Evolutionary conservation across 2,113 vertebrate species (phyloP).

Genomic region (Tyrannus savana): DNA sequence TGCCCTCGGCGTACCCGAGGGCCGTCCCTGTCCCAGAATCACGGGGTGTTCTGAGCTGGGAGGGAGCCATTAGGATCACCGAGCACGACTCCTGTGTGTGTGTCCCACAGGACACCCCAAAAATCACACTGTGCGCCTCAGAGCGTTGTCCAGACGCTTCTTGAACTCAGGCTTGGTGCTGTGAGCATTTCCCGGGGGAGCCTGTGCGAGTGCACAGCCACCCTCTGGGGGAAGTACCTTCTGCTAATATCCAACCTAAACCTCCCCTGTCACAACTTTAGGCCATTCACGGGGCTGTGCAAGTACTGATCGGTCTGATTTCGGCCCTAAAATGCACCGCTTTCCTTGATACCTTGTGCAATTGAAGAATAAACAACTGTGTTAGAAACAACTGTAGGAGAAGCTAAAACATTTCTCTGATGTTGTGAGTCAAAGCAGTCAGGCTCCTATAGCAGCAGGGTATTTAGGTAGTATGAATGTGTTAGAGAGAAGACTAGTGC

Average conservation of each 20-base stretch:
- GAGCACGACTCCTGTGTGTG: too few relatives aligned
- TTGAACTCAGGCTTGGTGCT: background rate
- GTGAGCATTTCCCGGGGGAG: too few relatives aligned
- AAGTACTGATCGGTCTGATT: accelerated
- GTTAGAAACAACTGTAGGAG: too few relatives aligned
- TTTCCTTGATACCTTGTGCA: background rate
- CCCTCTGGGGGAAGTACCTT: background rate
- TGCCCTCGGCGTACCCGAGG: too few relatives aligned
- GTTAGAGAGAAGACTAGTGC: background rate
- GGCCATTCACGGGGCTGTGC: background rate
- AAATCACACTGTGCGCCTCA: background rate
- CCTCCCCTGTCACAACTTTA: background rate
- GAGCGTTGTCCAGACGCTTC: background rate
- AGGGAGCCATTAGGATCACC: accelerated
- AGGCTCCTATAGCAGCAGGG: background rate
- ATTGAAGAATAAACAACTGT: background rate
- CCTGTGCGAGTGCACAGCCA: background rate
- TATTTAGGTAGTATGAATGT: background rate
- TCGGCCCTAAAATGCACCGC: background rate
- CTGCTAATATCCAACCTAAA: background rate
- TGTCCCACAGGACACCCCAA: background rate
- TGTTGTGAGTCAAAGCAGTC: background rate
- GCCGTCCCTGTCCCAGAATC: background rate
- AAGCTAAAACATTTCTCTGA: background rate
- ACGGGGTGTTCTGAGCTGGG: too few relatives aligned